These are phyloP conservation scores for Sipha flava DNA, from an alignment of 1,140 invertebrate species.

Conservation along the genomic window DNA sequence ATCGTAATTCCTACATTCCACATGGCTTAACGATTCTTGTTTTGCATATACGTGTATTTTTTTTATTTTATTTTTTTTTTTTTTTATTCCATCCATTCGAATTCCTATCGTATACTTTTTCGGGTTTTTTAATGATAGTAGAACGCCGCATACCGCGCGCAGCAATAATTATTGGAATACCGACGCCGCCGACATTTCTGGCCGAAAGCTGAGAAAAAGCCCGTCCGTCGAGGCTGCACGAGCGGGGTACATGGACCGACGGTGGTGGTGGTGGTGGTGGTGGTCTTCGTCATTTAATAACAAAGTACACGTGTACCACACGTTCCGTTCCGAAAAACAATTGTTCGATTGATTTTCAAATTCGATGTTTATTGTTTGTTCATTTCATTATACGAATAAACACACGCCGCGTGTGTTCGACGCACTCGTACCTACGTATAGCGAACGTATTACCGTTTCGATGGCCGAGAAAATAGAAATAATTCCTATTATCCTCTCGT, in stretches of 20 bases:
- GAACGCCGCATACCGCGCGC: background rate
- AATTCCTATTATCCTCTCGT: background rate
- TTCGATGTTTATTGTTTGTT: background rate
- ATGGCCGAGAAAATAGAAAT: background rate
- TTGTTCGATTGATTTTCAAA: background rate
- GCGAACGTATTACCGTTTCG: background rate
- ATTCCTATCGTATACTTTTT: background rate
- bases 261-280: too few species aligned
- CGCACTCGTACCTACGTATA: too few species aligned
- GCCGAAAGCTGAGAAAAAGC: background rate
- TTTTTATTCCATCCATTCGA: too few species aligned
- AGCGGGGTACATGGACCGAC: too few species aligned
- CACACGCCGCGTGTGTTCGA: background rate
- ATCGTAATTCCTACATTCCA: background rate
- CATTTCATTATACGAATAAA: background rate
- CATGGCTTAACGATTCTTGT: background rate
- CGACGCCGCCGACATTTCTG: background rate
- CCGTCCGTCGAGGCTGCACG: background rate
- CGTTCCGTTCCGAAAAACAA: background rate
- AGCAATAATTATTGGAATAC: conserved; percentile 11
- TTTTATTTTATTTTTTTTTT: too few species aligned
- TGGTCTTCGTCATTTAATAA: too few species aligned
- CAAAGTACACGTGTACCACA: too few species aligned
- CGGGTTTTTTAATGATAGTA: conserved; percentile 7
- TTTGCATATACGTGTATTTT: conserved; percentile 13